Evolutionary conservation across 64 coral and sea anemone species (phyloP).

Genomic region (Hydrozoanthus tunicans): DNA sequence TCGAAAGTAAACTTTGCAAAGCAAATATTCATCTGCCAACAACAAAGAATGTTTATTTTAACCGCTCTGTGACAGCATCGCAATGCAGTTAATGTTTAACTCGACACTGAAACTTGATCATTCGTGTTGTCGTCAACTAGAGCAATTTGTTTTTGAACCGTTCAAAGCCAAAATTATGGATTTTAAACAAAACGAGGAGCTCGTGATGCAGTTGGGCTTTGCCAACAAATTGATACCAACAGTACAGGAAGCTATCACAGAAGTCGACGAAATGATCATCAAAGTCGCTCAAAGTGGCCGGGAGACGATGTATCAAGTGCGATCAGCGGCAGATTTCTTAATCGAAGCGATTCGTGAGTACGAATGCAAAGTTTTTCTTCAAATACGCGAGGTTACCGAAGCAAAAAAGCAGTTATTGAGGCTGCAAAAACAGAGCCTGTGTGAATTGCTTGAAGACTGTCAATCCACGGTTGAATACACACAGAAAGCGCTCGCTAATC

Average conservation of each 20-base stretch:
- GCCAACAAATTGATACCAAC: conserved; percentile 18
- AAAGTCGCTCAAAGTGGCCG: conserved; percentile 43
- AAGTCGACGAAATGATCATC: conserved; percentile 4
- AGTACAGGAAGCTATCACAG: conserved; percentile 18
- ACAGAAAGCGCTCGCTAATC: conserved; percentile 34
- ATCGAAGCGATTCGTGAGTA: conserved; percentile 51
- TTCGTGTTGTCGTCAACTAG: too few species aligned
- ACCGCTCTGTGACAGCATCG: too few species aligned
- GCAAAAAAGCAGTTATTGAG: conserved; percentile 51
- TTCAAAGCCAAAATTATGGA: too few species aligned
- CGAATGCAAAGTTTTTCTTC: conserved; percentile 44
- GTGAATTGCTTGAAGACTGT: conserved; percentile 52
- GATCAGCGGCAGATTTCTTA: conserved; percentile 20
- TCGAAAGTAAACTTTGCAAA: too few species aligned
- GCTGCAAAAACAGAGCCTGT: conserved; percentile 52
- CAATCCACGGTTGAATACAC: conserved; percentile 63
- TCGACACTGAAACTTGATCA: neutral
- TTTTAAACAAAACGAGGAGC: too few species aligned
- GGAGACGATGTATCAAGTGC: conserved; percentile 54
- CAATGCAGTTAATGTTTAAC: conserved; percentile 32
- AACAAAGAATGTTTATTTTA: too few species aligned
- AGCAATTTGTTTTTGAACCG: too few species aligned
- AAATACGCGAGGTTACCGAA: conserved; percentile 42
- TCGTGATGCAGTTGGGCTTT: neutral
- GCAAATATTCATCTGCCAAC: too few species aligned